Conservation (phyloP, 2,888 invertebrate species). For the Lathronympha strigana region DNA sequence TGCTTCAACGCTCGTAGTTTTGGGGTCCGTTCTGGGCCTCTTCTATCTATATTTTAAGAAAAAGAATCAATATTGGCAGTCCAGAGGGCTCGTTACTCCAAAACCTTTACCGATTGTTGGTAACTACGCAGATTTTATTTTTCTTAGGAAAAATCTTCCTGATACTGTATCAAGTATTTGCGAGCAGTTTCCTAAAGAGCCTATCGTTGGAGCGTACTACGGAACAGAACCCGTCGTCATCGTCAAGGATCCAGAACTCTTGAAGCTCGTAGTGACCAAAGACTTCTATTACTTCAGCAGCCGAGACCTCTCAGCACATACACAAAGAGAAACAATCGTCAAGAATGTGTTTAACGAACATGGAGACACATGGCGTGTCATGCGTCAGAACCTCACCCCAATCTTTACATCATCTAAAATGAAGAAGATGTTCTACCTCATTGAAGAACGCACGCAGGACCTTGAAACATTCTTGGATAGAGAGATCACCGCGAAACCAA, state of each 20-base stretch:
- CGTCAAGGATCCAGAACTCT: slow-evolving; percentile 61
- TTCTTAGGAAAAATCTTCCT: slow-evolving; percentile 52
- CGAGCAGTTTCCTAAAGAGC: slow-evolving; percentile 55
- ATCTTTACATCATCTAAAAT: slow-evolving; percentile 68
- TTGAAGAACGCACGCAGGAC: slow-evolving; percentile 54
- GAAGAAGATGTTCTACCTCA: slow-evolving; percentile 69
- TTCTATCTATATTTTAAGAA: slow-evolving; percentile 9
- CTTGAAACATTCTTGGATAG: slow-evolving; percentile 58
- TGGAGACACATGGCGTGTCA: slow-evolving; percentile 67
- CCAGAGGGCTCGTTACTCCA: slow-evolving; percentile 54
- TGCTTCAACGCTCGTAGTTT: not conserved
- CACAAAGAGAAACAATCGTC: slow-evolving; percentile 55
- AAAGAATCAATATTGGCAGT: slow-evolving; percentile 53
- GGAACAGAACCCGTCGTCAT: slow-evolving; percentile 68
- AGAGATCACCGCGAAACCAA: slow-evolving; percentile 45
- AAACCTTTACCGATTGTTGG: slow-evolving; percentile 61
- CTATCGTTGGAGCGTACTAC: slow-evolving; percentile 64
- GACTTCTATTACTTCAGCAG: slow-evolving; percentile 69
- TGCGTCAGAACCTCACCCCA: slow-evolving; percentile 66
- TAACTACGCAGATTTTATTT: slow-evolving; percentile 59
- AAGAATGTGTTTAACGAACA: slow-evolving; percentile 58
- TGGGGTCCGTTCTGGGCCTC: not conserved
- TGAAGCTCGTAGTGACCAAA: slow-evolving; percentile 62
- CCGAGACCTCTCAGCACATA: slow-evolving; percentile 58
- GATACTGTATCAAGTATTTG: slow-evolving; percentile 56